These are phyloP conservation scores for Trachymyrmex septentrionalis DNA, from an alignment of 1,140 invertebrate genomes.

Conservation along the genomic window DNA sequence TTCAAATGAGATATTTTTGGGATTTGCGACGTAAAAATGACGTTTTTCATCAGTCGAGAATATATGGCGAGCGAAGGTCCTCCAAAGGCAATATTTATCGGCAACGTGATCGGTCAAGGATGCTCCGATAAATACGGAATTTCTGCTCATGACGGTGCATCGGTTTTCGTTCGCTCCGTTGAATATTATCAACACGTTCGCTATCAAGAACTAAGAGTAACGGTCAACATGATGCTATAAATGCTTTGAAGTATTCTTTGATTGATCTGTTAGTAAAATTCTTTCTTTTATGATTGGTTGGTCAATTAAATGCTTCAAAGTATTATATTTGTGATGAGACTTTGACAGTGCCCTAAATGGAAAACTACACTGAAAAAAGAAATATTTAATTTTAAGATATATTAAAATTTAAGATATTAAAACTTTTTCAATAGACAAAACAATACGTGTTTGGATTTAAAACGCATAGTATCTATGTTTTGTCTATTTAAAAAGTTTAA, in stretches of 20 bases:
- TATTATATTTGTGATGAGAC: too few relatives aligned
- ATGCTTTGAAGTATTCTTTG: too few relatives aligned
- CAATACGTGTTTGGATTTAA: too few relatives aligned
- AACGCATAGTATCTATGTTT: too few relatives aligned
- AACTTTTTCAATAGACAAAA: too few relatives aligned
- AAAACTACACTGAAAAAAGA: neutral
- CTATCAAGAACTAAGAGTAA: neutral
- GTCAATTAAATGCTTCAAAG: too few relatives aligned
- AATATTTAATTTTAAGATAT: too few relatives aligned
- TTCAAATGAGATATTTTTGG: conserved; percentile 3
- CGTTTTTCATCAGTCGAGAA: conserved; percentile 35
- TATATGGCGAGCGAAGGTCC: neutral
- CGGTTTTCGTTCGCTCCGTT: neutral
- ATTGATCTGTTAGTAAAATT: too few relatives aligned
- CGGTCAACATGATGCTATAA: too few relatives aligned
- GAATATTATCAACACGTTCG: neutral
- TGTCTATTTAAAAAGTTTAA: too few relatives aligned
- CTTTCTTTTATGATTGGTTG: too few relatives aligned
- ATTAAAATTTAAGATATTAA: too few relatives aligned
- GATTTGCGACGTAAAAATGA: conserved; percentile 28
- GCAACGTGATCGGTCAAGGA: conserved; percentile 23
- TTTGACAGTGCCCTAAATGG: neutral
- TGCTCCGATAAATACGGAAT: conserved; percentile 21
- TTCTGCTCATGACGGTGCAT: conserved; percentile 1
- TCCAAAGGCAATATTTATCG: neutral